phyloP scores from a whole-genome alignment of 2,888 invertebrate genomes.

The Synergus gifuensis region DNA sequence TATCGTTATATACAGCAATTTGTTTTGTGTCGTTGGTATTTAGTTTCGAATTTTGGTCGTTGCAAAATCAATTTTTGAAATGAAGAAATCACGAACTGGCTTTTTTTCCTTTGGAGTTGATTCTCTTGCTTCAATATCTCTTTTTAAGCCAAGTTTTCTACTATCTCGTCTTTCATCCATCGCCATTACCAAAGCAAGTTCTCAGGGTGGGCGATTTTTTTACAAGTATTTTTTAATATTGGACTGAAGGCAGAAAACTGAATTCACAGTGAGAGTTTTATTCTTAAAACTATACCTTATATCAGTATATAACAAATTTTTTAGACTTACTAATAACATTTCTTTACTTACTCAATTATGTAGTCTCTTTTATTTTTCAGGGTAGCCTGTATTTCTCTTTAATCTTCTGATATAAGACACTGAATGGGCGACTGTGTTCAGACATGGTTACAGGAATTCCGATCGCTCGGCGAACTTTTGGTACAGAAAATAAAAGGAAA shows the following conservation, averaged over 20 bases:
- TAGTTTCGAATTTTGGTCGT: too few species aligned
- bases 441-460: background rate
- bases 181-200: too few species aligned
- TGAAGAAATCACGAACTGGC: too few species aligned
- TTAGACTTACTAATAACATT: background rate
- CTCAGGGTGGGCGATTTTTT: too few species aligned
- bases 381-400: background rate
- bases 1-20: background rate
- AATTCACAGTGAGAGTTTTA: background rate
- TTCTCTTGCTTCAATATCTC: too few species aligned
- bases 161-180: too few species aligned
- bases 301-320: background rate
- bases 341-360: background rate
- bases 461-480: background rate
- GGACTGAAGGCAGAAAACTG: background rate
- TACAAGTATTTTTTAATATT: too few species aligned
- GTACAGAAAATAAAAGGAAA: background rate
- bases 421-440: background rate
- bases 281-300: too few species aligned
- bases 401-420: background rate
- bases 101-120: too few species aligned
- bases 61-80: too few species aligned
- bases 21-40: background rate
- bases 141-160: too few species aligned
- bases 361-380: background rate